Evolutionary conservation across 2,888 invertebrate species (phyloP), one percentile per base, ranked within the genome.

Genomic region (Calameuta idolon): DNA sequence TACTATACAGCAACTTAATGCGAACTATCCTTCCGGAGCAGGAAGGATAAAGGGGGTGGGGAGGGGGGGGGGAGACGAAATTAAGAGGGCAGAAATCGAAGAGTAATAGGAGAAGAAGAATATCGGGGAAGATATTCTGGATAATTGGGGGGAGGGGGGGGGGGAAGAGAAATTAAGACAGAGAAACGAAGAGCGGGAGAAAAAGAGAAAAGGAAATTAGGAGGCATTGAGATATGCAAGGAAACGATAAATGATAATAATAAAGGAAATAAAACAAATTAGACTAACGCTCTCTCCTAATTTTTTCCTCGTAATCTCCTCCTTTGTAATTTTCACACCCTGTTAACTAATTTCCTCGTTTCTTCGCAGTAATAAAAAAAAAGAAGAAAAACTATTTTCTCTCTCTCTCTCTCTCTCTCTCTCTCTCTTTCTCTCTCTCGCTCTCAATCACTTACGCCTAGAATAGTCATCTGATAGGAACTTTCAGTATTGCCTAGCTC

Each of bases 401-500:
- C 33, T 11, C 11, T 79, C 77, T 78, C 74, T 77, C 40, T 55
- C 81, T 76, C 79, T 82, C 81, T 79, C 81, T 79, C 69, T 88
- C 86, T 88, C 87, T 40, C 77, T 76, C 78, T 78, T 74, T 78
- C 79, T 73, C 75, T 77, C 79, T 77, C 68, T 79, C 76, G 73
- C 77, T 77, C 81, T 76, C 76, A 68, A 23, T 77, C 76, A 75
- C 75, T 77, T 79, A 74, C 82, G 85, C 31, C 88, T 88, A 89
- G 87, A 89, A 89, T 90, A 90, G 88, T 90, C 87, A 90, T 90
- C 89, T 90, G 88, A 91, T 91, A 91, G 91, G 91, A 91, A 91
- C 91, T 91, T 91, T 91, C 90, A 91, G 89, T 91, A 91, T 91
- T 90, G 90, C 90, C 90, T 91, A 91, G 86, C 89, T 89, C 90